Evolutionary conservation across 1,140 invertebrate genomes (phyloP), one percentile per base, ranked within the genome.

Genomic region (Drosophila malerkotliana): DNA sequence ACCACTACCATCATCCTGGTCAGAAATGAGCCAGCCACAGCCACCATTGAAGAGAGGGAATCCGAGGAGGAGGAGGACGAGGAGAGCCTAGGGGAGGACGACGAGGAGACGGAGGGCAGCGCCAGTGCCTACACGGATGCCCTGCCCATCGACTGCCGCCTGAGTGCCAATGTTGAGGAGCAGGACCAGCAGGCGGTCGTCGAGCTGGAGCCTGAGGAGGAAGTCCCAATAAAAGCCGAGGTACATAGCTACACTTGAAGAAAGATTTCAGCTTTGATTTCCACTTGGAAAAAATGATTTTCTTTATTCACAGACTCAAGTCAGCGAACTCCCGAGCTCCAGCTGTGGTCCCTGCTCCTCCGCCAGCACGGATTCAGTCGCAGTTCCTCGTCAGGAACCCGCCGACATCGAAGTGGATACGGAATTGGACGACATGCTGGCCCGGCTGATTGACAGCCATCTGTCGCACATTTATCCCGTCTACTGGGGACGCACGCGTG

Each of bases 381-480:
- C 21, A 4, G 21, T 49, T 10, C 32, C 34, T 21, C 14, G 12
- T 9, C 59, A 14, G 34, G 18, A 64, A 15, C 28, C 51, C 52
- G 47, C 28, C n/a, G 48, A 58, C 1, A 60, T 67, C 3, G 34
- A n/a, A 12, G 34, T n/a, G 34, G 34, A 37, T 37, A 3, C 34
- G 34, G 34, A 37, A 3, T 3, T 12, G 71, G 81, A 80, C 61
- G 74, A 32, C 60, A 71, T 39, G 78, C 78, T 87, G 79, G 72
- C 48, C 32, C 41, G 57, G 14, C 81, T 95, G 66, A 94, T 95
- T 57, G 94, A 95, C 68, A 93, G 91, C 71, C 93, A 94, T 90
- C 93, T 95, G 71, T 94, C 94, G 37, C 92, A 92, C 62, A 93
- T 95, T 87, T 94, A 94, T 90, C 90, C 92, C 63, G 91, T 93